Conservation (phyloP, 2,113 vertebrate genomes). For the Passer domesticus region DNA sequence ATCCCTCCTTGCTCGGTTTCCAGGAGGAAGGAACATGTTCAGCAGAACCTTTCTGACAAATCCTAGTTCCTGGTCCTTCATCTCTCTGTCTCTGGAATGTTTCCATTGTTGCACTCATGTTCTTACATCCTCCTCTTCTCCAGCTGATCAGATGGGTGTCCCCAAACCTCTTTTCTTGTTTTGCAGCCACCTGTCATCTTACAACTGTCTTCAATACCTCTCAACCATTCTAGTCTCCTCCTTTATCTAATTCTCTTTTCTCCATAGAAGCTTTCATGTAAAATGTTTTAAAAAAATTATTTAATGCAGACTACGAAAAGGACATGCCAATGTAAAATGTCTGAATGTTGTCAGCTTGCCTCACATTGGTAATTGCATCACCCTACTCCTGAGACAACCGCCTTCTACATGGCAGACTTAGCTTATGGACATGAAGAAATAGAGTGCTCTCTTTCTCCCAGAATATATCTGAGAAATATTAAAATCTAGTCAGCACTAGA, state of each 20-base stretch:
- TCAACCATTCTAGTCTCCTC: not conserved
- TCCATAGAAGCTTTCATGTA: not conserved
- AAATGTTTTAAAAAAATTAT: not conserved
- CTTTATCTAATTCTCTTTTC: not conserved
- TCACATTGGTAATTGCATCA: not conserved
- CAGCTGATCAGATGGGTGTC: not conserved
- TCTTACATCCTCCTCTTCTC: not conserved
- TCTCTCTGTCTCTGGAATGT: not conserved
- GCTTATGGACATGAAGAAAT: not conserved
- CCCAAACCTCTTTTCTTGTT: not conserved
- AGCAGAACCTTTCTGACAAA: not conserved
- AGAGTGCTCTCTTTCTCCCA: not conserved
- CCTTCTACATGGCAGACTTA: not conserved
- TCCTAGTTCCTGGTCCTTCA: not conserved
- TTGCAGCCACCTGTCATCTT: not conserved
- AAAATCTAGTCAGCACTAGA: not conserved
- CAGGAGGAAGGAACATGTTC: not conserved
- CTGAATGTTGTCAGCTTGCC: not conserved
- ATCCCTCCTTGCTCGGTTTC: not conserved
- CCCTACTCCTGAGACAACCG: not conserved
- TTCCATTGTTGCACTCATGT: rapidly evolving
- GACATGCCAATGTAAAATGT: not conserved
- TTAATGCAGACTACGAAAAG: not conserved
- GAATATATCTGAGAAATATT: not conserved
- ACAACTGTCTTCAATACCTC: not conserved